Evolutionary conservation across 1,140 invertebrate species (phyloP).

Genomic region (Augochlora pura): DNA sequence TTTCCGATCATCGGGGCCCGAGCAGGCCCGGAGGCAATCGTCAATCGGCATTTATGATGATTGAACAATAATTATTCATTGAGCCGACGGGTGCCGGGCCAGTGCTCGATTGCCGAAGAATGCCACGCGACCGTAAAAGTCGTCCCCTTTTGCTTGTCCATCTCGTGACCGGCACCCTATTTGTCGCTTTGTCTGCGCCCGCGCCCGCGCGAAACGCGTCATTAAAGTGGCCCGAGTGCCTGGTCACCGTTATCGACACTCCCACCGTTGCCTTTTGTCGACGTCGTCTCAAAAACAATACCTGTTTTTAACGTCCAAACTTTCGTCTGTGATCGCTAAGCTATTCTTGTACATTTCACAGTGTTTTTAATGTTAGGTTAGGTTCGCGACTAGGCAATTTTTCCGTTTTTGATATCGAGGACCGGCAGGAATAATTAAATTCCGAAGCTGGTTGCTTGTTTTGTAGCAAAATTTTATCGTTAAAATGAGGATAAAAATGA

Average conservation of each 20-base stretch:
- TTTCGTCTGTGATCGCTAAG: no score
- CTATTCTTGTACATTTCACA: no score
- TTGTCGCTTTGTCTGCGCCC: constrained; percentile 17
- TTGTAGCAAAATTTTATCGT: no score
- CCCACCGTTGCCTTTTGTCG: background rate
- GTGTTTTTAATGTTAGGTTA: no score
- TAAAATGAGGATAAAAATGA: no score
- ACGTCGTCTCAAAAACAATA: no score
- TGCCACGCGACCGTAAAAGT: constrained; percentile 40
- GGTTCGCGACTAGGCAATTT: no score
- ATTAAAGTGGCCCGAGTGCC: background rate
- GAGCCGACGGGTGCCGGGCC: constrained; percentile 10
- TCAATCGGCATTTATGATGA: constrained; percentile 52
- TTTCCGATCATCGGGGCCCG: background rate
- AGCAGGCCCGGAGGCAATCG: background rate
- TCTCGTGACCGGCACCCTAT: constrained; percentile 5
- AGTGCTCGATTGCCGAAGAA: constrained; percentile 23
- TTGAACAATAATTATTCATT: constrained; percentile 57
- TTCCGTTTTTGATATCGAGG: no score
- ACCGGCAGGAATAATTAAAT: no score
- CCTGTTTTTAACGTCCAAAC: no score
- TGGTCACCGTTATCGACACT: background rate
- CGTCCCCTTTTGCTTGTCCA: background rate
- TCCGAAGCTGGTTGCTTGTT: no score
- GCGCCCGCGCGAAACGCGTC: constrained; percentile 1